Percentiles rank a stretch among this genome's conserved stretches.
Conservation (phyloP, 2,113 vertebrate species). For the Anas platyrhynchos region DNA sequence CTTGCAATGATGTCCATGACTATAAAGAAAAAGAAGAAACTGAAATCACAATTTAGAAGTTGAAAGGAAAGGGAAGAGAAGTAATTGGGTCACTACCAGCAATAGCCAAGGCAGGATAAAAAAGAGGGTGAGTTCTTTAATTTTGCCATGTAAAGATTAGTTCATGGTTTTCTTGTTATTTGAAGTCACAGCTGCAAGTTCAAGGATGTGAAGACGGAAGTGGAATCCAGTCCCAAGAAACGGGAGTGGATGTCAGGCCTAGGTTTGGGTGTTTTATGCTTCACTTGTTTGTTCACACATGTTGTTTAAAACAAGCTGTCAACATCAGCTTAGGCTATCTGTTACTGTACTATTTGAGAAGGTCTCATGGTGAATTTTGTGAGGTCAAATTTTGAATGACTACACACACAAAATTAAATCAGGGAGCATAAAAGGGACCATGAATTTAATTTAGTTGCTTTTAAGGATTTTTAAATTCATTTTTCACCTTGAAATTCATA, state of each 20-base stretch:
- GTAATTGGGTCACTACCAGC: neutral
- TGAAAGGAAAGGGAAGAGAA: neutral
- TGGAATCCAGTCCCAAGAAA: too few species aligned
- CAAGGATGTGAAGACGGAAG: neutral
- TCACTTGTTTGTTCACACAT: neutral
- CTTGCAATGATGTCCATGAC: neutral
- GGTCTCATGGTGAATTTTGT: neutral
- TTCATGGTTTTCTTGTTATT: neutral
- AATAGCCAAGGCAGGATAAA: neutral
- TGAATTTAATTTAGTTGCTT: neutral
- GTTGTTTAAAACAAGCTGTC: neutral
- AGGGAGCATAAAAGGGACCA: neutral
- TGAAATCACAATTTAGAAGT: neutral
- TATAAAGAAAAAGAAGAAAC: neutral
- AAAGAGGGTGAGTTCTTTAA: neutral
- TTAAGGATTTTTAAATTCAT: neutral
- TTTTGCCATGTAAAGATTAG: neutral
- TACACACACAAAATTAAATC: neutral
- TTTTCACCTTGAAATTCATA: neutral
- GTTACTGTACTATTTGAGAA: neutral
- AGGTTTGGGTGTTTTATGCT: neutral
- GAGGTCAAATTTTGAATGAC: neutral
- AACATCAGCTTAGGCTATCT: neutral
- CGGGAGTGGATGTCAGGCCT: rapidly evolving
- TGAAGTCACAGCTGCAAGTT: neutral